Percentiles rank a stretch among this genome's conserved stretches.
These are phyloP conservation scores for Mus caroli DNA, from an alignment of 2,797 vertebrate species.

Conservation along the genomic window DNA sequence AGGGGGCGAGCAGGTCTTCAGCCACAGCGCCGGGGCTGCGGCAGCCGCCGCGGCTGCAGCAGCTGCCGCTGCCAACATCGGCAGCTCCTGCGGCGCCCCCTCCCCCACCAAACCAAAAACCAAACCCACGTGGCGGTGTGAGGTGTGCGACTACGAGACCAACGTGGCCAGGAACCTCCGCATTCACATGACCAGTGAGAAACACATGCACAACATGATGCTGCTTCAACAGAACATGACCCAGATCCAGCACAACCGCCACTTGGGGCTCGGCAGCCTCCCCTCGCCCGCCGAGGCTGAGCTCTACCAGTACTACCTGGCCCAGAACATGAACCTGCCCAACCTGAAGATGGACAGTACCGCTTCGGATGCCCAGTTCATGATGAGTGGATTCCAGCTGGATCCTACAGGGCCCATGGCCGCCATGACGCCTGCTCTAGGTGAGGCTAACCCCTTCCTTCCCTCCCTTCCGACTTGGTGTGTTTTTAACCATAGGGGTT, in stretches of 20 bases:
- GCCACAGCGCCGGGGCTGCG: conserved; percentile 93
- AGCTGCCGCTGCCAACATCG: conserved; percentile 93
- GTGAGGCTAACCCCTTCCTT: conserved; percentile 88
- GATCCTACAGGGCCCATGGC: conserved; percentile 94
- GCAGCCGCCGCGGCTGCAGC: conserved; percentile 92
- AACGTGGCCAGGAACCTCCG: conserved; percentile 99
- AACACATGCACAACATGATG: conserved; percentile 99
- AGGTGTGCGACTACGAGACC: conserved; percentile 99
- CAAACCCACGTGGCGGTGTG: conserved; percentile 99
- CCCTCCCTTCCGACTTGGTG: neutral
- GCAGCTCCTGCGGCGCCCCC: conserved; percentile 95
- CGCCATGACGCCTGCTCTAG: conserved; percentile 94
- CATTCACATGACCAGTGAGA: conserved; percentile 99
- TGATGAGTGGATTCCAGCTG: conserved; percentile 97
- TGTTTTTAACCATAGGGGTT: neutral
- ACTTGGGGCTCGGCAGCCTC: conserved; percentile 95
- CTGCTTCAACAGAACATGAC: conserved; percentile 99
- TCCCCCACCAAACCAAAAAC: conserved; percentile 99
- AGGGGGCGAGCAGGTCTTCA: conserved; percentile 97
- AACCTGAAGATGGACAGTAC: conserved; percentile 96
- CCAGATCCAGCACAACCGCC: conserved; percentile 96
- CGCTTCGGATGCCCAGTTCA: conserved; percentile 94
- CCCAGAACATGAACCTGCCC: conserved; percentile 98
- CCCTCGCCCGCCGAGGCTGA: conserved; percentile 97
- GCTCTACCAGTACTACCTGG: conserved; percentile 99